phyloP scores from a whole-genome alignment of 2,797 vertebrate genomes.

The Triplophysa bombifrons region DNA sequence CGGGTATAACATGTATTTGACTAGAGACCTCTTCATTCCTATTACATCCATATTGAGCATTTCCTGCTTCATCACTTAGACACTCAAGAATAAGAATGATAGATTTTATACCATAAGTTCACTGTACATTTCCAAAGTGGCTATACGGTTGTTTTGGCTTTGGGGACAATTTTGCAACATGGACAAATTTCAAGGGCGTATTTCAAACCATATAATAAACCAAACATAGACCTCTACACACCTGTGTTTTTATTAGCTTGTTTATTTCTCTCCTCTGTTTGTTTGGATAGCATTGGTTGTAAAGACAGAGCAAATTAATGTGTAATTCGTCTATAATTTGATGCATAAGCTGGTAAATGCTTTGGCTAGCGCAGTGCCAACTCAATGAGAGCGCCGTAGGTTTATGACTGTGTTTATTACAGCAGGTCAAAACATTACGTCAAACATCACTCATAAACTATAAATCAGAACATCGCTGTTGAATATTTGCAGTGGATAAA shows the following conservation, averaged over 20 bases:
- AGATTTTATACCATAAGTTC: not conserved
- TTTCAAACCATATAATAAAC: not conserved
- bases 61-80: not conserved
- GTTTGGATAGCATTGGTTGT: slow-evolving; percentile 48
- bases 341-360: slow-evolving; percentile 43
- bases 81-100: not conserved
- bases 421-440: slow-evolving; percentile 18
- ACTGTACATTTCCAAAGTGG: not conserved
- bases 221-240: not conserved
- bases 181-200: not conserved
- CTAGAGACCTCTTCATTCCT: not conserved
- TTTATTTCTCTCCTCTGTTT: slow-evolving; percentile 39
- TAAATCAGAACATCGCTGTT: slow-evolving; percentile 15
- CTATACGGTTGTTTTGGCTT: not conserved
- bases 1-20: too few relatives aligned
- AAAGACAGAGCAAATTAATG: slow-evolving; percentile 48
- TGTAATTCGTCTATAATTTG: slow-evolving; percentile 53
- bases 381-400: slow-evolving; percentile 21
- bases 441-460: slow-evolving; percentile 34
- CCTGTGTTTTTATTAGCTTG: slow-evolving; percentile 25
- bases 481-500: slow-evolving; percentile 8
- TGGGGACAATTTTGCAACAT: not conserved
- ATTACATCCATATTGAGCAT: not conserved
- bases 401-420: slow-evolving; percentile 30
- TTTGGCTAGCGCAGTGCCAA: slow-evolving; percentile 34